Evolutionary conservation across 1,140 invertebrate genomes (phyloP), one percentile per base, ranked within the genome.

Genomic region (Penaeus chinensis): DNA sequence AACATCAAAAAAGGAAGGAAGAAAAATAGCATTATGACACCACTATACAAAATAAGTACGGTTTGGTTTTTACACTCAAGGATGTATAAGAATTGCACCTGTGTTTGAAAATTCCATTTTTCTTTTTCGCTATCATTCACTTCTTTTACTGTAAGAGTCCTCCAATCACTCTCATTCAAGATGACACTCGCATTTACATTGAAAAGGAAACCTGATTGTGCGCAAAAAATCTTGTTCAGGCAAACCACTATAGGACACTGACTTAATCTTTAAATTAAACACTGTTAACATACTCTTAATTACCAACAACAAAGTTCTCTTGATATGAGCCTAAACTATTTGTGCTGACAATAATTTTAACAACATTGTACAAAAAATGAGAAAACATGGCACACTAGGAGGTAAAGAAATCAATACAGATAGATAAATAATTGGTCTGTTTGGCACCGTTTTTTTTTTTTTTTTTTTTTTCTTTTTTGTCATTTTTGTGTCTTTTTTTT

Each of bases 361-460:
- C 27, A 85, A 85, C 76, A 85, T 78, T 66, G 60, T 79, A 85
- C 76, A 85, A 62, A 47, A 78, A 78, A 74, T 77, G 62, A 42
- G 84, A 85, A 62, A 62, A 79, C 61, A 63, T 85, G 84, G 74
- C 76, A 85, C 69, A 78, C 76, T 54, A 54, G 66, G 42, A 65
- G 62, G 42, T 69, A 82, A 78, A 78, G 76, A 77, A 78, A 37
- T 63, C 77, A 69, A 65, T 20, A 83, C 54, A 71, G 54, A 42
- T 18, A 81, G 11, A 20, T 62, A 81, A 63, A 63, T 61, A 82
- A 66, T 42, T 27, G 62, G 47, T 82, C 65, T 42, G 42, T 84
- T 84, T 84, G 83, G 83, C 83, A 84, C 83, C 69, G 83, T 63
- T 84, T 62, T 77, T 62, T 84, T 84, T 62, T 69, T 84, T 74